A percentile compares a stretch with the other conserved stretches of the same genome.
phyloP scores from a whole-genome alignment of 2,888 invertebrate species.

The Drosophila villosipedis region DNA sequence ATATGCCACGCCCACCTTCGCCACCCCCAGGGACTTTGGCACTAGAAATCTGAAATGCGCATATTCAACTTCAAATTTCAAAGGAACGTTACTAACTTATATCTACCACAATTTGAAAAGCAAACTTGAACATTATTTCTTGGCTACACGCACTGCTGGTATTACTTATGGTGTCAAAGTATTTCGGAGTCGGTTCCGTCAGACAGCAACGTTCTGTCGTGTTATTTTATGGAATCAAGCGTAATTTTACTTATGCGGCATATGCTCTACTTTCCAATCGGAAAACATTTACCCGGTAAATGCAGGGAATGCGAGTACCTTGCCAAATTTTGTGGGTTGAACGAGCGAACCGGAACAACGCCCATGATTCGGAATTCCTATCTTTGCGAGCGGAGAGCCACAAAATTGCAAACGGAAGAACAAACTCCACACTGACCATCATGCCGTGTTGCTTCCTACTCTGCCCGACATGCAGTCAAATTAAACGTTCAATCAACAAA shows the following conservation, averaged over 20 bases:
- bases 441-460: conserved; percentile 20
- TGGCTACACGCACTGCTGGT: too few relatives aligned
- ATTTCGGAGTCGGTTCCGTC: too few relatives aligned
- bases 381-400: conserved; percentile 4
- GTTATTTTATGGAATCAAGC: neutral
- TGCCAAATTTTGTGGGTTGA: conserved; percentile 55
- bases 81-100: too few relatives aligned
- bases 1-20: too few relatives aligned
- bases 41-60: too few relatives aligned
- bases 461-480: conserved; percentile 25
- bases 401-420: conserved; percentile 62
- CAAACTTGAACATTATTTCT: too few relatives aligned
- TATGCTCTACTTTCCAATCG: conserved; percentile 10
- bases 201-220: neutral
- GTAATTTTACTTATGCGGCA: conserved; percentile 1
- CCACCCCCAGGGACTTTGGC: too few relatives aligned
- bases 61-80: too few relatives aligned
- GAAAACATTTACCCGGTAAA: conserved; percentile 34
- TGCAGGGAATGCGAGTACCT: conserved; percentile 16
- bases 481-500: conserved; percentile 39
- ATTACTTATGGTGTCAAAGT: neutral
- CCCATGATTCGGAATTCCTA: conserved; percentile 59
- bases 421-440: conserved; percentile 28
- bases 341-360: conserved; percentile 71
- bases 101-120: rapidly evolving